Evolutionary conservation across 2,113 vertebrate species (phyloP), one percentile per base, ranked within the genome.

Genomic region (Gallinago jamesoni): DNA sequence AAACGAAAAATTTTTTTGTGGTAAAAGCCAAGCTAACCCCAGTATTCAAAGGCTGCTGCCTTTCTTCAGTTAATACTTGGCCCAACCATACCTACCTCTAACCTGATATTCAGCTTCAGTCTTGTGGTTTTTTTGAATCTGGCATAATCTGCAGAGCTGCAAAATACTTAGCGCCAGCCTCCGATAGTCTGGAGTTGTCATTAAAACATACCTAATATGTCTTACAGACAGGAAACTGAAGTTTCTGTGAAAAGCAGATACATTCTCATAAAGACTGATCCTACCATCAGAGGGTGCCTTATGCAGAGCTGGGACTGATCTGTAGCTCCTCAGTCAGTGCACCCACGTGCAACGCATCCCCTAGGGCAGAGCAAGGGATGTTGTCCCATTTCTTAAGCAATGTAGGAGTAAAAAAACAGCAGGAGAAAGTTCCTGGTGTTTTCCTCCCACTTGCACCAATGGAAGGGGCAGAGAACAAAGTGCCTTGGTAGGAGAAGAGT

Each of bases 171-270:
- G 72, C 8, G 4, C 50, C 79, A 88, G 72, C 59, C 68, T 92
- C 60, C 52, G 6, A 52, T 80, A 52, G 63, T 75, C 92, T 95
- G 92, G 85, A 96, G 72, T 52, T 86, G 85, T 93, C 92, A 88
- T 95, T 94, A 97, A 93, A 93, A 69, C 23, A 66, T 66, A 62
- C 37, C 74, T 74, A 77, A 74, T 69, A n/a, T 0, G 19, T 80
- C 85, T 81, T 48, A 39, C 63, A 83, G 91, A n/a, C 75, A 91
- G 62, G 78, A 88, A 94, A 68, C 57, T 53, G 55, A 88, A 91
- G 72, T 33, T 74, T 80, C 79, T 77, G 63, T 92, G 92, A 70
- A 77, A 95, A 81, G 88, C 52, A 87, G 59, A 20, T 59, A 73
- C 0, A 1, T 55, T 74, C 67, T 67, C 39, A 20, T 45, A 53